Evolutionary conservation across 2,797 vertebrate genomes (phyloP).

Genomic region (Anguilla pacifica): DNA sequence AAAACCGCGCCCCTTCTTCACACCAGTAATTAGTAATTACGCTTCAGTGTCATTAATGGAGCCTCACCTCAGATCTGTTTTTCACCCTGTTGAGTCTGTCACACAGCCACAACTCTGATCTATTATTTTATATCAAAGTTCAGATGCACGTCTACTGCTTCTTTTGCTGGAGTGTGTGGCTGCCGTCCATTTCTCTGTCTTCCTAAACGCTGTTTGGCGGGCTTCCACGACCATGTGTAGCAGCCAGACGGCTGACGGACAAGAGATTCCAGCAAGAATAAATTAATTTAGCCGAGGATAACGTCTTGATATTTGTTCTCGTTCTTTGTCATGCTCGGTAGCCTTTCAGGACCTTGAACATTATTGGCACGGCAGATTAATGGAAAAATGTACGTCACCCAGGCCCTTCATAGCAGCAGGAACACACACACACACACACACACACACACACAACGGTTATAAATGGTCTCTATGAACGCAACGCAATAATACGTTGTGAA

Average conservation of each 20-base stretch:
- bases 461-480: neutral
- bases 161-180: neutral
- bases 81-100: neutral
- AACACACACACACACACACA: neutral
- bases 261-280: neutral
- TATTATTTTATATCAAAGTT: neutral
- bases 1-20: neutral
- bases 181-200: neutral
- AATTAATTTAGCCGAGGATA: neutral
- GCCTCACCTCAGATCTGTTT: neutral
- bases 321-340: constrained; percentile 16
- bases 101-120: neutral
- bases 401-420: neutral
- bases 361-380: constrained; percentile 19
- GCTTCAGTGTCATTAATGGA: neutral
- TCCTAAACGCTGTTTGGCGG: neutral
- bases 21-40: neutral
- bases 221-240: neutral
- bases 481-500: neutral
- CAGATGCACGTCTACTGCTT: neutral
- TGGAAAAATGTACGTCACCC: constrained; percentile 29
- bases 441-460: constrained; percentile 15
- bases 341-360: constrained; percentile 24
- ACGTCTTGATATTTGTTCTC: constrained; percentile 15
- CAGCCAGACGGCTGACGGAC: neutral